Evolutionary conservation across 2,113 vertebrate genomes (phyloP), one percentile per base, ranked within the genome.

Genomic region (Pseudopipra pipra): DNA sequence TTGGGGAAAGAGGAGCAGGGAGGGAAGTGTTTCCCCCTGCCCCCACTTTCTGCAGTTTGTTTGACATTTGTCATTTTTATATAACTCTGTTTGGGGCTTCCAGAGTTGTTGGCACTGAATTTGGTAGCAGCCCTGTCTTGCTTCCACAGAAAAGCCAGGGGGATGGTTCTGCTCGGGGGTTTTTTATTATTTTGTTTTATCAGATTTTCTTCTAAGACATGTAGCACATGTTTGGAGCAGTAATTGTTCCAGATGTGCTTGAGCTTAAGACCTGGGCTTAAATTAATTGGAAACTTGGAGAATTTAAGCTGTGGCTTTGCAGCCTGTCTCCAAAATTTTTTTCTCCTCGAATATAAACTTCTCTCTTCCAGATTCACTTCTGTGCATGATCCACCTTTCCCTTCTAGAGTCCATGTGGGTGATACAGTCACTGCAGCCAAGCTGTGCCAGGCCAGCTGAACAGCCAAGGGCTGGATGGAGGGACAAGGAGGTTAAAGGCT

Each of bases 31-130:
- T 93, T 72, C 23, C 47, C 35, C 14, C 31, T 23, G 28, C 8
- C 22, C 22, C 7, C 21, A 7, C 52, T 56, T 93, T 56, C 56
- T 76, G 93, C n/a, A 30, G 54, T 85, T 94, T 67, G 55, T 85
- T 95, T 85, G 74, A 71, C 80, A 80, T 85, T 95, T 93, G 66
- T 82, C 86, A 31, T 87, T 90, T 82, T 93, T 93, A 75, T 33
- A 39, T 62, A 94, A 96, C 52, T 76, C 51, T 70, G 8, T 79
- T 85, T 79, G 14, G 59, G 51, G n/a, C 56, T 94, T 90, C 74
- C 83, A 87, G 62, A 58, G 58, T 47, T 74, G 66, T 95, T 91
- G 78, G 90, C 79, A 65, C 85, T 43, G 39, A 54, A 5, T 37
- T 82, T 59, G 75, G 66, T 76, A 78, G 81, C 81, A 94, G 87